Percentiles rank a stretch among this genome's conserved stretches.
Evolutionary conservation across 2,888 invertebrate species (phyloP).

Genomic region (Hyalella azteca): DNA sequence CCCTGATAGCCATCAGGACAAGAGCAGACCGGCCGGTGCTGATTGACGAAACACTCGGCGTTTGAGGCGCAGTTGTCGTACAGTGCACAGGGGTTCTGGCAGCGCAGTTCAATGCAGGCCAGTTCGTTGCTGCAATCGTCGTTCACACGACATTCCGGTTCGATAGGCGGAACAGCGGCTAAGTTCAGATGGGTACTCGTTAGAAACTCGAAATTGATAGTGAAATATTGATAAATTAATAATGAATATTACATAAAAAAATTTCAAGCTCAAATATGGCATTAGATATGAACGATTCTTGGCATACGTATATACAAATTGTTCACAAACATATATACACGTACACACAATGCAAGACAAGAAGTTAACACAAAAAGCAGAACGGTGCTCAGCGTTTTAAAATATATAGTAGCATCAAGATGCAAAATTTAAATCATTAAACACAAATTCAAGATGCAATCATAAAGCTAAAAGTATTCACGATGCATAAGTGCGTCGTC

Average conservation of each 20-base stretch:
- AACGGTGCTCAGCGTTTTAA: neutral
- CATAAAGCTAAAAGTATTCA: neutral
- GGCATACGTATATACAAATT: slow-evolving; percentile 13
- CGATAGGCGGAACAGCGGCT: slow-evolving; percentile 72
- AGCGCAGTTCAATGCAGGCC: slow-evolving; percentile 82
- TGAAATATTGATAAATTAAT: neutral
- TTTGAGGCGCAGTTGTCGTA: slow-evolving; percentile 62
- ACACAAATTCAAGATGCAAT: slow-evolving; percentile 16
- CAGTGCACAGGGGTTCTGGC: slow-evolving; percentile 81
- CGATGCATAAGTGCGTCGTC: slow-evolving; percentile 1
- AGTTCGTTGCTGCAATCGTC: slow-evolving; percentile 68
- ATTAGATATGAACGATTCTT: no score
- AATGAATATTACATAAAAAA: neutral
- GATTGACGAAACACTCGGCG: slow-evolving; percentile 78
- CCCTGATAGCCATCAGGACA: slow-evolving; percentile 84
- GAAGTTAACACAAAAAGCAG: neutral
- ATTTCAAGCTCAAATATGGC: no score
- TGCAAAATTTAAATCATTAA: slow-evolving; percentile 23
- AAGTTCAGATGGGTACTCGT: slow-evolving; percentile 63
- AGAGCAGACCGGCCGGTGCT: slow-evolving; percentile 79
- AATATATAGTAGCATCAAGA: slow-evolving; percentile 13
- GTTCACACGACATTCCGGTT: slow-evolving; percentile 52
- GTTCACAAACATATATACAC: neutral
- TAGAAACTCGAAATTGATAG: neutral
- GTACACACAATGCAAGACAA: neutral